Base-by-base conservation (phyloP, 2,888 invertebrate species). In the Cephus pulcher region DNA sequence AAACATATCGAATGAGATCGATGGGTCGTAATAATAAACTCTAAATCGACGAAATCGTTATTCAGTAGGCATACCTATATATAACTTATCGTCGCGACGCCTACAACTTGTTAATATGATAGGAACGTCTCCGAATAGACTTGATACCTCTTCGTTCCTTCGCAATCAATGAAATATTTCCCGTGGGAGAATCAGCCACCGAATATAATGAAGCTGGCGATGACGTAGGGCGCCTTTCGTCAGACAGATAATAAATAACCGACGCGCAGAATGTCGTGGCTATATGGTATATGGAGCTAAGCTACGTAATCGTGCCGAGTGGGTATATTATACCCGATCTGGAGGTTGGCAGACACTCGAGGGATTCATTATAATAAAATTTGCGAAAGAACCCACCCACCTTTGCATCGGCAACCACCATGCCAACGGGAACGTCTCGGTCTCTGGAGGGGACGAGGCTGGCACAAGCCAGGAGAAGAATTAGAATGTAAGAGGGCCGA, bases 131-230 rank as follows among this genome's bases (percentile, higher is more conserved):
- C 82, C 76, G 83, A 86, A 86, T 86, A 85, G 83, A 87, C 86
- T 86, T 86, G 84, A 83, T 87, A 87, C 84, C 80, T 56, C 74
- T 77, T 75, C 77, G 78, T 73, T 56, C 6, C 34, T 32, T 11
- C 77, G 81, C 85, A 87, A 88, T 88, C 86, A 88, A 85, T 79
- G 80, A 86, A 86, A 84, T 80, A 85, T 81, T 83, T 84, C 80
- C 84, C 74, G 34, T 1, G 76, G 73, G 76, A 34, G 15, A 56
- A 56, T 56, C 56, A 23, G 70, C 30, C 70, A 69, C 69, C 34
- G 79, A 77, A 82, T 83, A 86, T 79, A 81, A 82, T 12, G 15
- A 34, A 34, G 32, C 71, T 34, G 70, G 12, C 70, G 33, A 70
- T 70, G 34, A 32, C 71, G 32, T 23, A 6, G 71, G 34, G 71